Conservation (phyloP, 2,797 vertebrate genomes). For the Ctenochaetus hawaiiensis region DNA sequence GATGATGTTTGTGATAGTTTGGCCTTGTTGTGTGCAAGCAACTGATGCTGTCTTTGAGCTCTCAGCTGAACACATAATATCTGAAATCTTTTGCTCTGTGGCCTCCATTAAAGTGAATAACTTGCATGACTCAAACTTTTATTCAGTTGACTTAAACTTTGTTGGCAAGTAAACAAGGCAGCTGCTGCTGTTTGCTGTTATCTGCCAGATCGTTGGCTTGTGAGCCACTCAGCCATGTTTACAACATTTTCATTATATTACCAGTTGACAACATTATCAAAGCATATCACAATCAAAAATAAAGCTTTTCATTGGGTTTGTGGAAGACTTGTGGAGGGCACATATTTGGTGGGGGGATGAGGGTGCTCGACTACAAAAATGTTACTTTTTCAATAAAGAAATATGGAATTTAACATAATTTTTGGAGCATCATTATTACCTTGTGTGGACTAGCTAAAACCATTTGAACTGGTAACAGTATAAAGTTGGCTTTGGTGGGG, state of each 20-base stretch:
- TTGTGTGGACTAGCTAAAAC: too few species aligned
- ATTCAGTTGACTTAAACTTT: too few species aligned
- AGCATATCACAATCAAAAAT: not conserved
- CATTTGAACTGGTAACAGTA: too few species aligned
- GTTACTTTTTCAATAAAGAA: too few species aligned
- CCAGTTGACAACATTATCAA: not conserved
- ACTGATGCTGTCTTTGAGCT: not conserved
- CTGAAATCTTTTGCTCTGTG: not conserved
- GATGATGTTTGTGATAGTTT: slow-evolving; percentile 4
- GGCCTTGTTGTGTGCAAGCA: slow-evolving; percentile 4
- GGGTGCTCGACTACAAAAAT: too few species aligned
- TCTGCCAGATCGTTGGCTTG: not conserved
- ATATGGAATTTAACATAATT: too few species aligned
- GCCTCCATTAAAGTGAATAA: not conserved
- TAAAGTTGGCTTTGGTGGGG: too few species aligned
- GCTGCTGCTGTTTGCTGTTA: not conserved
- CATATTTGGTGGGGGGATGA: too few species aligned
- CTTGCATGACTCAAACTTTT: not conserved
- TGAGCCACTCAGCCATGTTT: not conserved
- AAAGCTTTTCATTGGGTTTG: not conserved
- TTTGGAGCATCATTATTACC: too few species aligned
- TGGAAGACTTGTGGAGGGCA: too few species aligned
- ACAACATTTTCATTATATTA: too few species aligned
- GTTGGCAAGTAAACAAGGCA: not conserved
- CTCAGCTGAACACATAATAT: not conserved